Evolutionary conservation across 2,797 vertebrate genomes (phyloP).

Genomic region (Trematomus bernacchii): DNA sequence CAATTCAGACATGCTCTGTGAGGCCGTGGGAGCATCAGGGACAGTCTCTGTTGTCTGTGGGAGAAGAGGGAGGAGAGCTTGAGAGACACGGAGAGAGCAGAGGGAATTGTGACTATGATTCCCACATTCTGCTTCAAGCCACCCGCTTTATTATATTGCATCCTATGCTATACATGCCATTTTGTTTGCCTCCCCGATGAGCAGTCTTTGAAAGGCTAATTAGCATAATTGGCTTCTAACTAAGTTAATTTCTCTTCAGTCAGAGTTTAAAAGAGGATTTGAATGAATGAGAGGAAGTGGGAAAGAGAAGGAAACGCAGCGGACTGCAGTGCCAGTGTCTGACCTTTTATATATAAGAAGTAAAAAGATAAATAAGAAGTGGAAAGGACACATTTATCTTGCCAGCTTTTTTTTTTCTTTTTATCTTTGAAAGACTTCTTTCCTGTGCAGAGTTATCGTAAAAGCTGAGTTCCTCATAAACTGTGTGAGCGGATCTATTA

Average conservation of each 20-base stretch:
- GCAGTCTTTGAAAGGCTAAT: slow-evolving; percentile 36
- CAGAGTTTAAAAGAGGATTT: slow-evolving; percentile 10
- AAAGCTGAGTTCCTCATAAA: slow-evolving; percentile 62
- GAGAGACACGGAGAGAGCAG: slow-evolving; percentile 17
- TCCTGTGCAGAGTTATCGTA: slow-evolving; percentile 48
- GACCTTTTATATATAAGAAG: slow-evolving; percentile 6
- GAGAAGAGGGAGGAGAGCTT: slow-evolving; percentile 41
- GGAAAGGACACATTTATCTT: slow-evolving; percentile 48
- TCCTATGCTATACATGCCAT: slow-evolving; percentile 34
- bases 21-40: slow-evolving; percentile 41
- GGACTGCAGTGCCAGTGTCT: background rate
- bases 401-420: slow-evolving; percentile 8
- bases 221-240: slow-evolving; percentile 42
- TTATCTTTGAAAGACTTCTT: slow-evolving; percentile 20
- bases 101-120: slow-evolving; percentile 53
- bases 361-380: slow-evolving; percentile 19
- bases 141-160: slow-evolving; percentile 35
- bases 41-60: slow-evolving; percentile 48
- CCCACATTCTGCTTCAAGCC: slow-evolving; percentile 65
- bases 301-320: background rate
- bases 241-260: slow-evolving; percentile 43
- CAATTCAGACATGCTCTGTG: slow-evolving; percentile 47
- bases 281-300: background rate
- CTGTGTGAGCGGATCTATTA: slow-evolving; percentile 69
- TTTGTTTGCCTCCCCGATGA: slow-evolving; percentile 37